Percentiles rank a stretch among this genome's conserved stretches.
Conservation (phyloP, 2,113 vertebrate genomes). For the Pterophyllum scalare region DNA sequence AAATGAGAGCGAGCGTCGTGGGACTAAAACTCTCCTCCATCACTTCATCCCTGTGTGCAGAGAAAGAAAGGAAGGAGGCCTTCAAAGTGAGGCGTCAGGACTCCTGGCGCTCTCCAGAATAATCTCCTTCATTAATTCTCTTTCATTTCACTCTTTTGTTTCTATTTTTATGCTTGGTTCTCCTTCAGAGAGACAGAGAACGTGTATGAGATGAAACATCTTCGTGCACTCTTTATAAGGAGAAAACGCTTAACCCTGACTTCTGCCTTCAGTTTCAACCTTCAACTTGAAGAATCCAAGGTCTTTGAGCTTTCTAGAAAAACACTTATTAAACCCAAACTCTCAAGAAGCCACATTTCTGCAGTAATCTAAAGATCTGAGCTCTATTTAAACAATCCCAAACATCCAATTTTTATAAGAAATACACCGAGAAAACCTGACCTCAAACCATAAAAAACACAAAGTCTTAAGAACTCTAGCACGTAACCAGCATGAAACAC, state of each 20-base stretch:
- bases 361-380: background rate
- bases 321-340: background rate
- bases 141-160: slow-evolving; percentile 6
- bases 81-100: slow-evolving; percentile 1
- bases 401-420: background rate
- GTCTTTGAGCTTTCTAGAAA: background rate
- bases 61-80: background rate
- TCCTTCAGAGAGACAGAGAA: background rate
- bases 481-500: background rate
- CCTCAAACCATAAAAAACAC: no score
- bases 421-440: background rate
- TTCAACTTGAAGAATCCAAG: background rate
- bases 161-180: background rate
- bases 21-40: slow-evolving; percentile 7
- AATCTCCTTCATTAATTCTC: slow-evolving; percentile 10
- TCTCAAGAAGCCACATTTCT: background rate
- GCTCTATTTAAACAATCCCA: background rate
- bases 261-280: background rate
- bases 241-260: background rate
- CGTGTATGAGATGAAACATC: background rate
- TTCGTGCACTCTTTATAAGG: background rate
- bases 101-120: slow-evolving; percentile 8
- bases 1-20: background rate
- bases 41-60: background rate
- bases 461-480: background rate